Conservation (phyloP, 1,140 invertebrate species). For the Euschistus heros region DNA sequence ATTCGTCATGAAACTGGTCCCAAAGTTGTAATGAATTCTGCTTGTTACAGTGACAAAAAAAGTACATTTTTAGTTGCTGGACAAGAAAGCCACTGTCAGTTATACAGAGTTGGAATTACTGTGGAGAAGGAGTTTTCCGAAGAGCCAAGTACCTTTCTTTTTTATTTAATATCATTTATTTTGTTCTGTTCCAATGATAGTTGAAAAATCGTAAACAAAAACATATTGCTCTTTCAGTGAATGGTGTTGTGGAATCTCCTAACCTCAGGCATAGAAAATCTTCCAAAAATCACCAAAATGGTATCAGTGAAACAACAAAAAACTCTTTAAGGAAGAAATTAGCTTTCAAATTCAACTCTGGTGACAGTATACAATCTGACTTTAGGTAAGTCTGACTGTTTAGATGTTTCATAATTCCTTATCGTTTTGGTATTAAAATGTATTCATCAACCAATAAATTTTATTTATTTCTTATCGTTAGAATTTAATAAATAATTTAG, state of each 20-base stretch:
- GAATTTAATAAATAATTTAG: too few species aligned
- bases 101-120: conserved; percentile 56
- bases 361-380: conserved; percentile 70
- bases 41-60: conserved; percentile 52
- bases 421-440: too few species aligned
- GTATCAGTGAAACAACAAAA: conserved; percentile 35
- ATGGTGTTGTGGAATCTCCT: conserved; percentile 16
- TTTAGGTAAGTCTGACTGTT: conserved; percentile 44
- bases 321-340: conserved; percentile 40
- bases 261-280: conserved; percentile 29
- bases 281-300: conserved; percentile 37
- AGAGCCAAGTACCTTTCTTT: neutral
- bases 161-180: neutral
- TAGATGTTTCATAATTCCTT: too few species aligned
- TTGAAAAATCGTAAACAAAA: neutral
- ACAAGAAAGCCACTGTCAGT: conserved; percentile 81
- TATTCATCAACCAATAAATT: too few species aligned
- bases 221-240: conserved; percentile 15
- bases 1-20: conserved; percentile 77
- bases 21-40: conserved; percentile 85
- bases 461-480: too few species aligned
- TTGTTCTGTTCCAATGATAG: neutral
- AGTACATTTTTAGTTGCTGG: conserved; percentile 73
- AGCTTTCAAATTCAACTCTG: conserved; percentile 56
- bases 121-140: conserved; percentile 23